A percentile compares a stretch with the other conserved stretches of the same genome.
phyloP scores from a whole-genome alignment of 2,113 vertebrate species.

The Opisthocomus hoazin region DNA sequence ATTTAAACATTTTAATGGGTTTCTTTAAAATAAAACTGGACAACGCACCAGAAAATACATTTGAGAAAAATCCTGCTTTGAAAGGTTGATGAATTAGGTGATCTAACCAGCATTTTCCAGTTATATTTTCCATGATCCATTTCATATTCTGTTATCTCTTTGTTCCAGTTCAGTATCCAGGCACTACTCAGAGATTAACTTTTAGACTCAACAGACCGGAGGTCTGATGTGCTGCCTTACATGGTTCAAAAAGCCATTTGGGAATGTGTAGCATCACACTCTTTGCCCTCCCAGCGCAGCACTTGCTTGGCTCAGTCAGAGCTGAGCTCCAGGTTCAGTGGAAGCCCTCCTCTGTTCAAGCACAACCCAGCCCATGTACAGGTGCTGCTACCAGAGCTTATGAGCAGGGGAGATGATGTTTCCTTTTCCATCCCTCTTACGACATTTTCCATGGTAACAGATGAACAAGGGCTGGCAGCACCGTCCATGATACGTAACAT shows the following conservation, averaged over 20 bases:
- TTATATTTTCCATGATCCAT: neutral
- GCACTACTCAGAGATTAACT: neutral
- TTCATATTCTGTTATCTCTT: constrained; percentile 32
- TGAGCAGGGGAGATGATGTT: neutral
- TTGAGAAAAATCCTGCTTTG: constrained; percentile 21
- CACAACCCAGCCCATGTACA: neutral
- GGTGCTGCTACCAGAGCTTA: neutral
- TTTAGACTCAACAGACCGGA: neutral
- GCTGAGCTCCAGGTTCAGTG: neutral
- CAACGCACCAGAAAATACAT: neutral
- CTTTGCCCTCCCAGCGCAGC: neutral
- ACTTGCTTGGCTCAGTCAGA: neutral
- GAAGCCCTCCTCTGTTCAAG: neutral
- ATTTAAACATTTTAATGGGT: constrained; percentile 27
- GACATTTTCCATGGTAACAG: neutral
- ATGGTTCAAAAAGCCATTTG: neutral
- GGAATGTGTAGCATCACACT: neutral
- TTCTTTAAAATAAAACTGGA: constrained; percentile 43
- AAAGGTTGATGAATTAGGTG: constrained; percentile 28
- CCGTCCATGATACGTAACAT: accelerated
- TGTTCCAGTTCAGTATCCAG: constrained; percentile 26
- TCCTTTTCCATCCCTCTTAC: neutral
- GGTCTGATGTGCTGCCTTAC: neutral
- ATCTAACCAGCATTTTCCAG: constrained; percentile 17
- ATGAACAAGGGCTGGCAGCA: neutral